Base-by-base conservation (phyloP, 2,888 invertebrate species). In the Fragum whitleyi region DNA sequence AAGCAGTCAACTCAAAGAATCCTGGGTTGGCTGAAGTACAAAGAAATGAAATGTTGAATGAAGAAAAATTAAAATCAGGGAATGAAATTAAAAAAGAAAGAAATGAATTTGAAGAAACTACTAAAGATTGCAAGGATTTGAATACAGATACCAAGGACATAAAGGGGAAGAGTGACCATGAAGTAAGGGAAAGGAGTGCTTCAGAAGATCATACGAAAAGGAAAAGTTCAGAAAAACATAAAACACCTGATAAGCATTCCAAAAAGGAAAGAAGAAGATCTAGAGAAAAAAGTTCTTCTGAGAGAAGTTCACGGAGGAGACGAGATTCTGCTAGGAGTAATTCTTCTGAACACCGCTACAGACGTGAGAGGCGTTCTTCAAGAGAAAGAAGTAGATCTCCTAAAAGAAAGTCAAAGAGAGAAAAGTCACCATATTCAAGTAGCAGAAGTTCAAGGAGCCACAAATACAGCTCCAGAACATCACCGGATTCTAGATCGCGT, bases 361-460 rank as follows among this genome's bases (percentile, higher is more conserved):
- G 53, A 39, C 21, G 59, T 57, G 59, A 69, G 42, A 51, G 28
- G 19, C 62, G 47, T 19, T 39, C 28, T 29, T 62, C 71, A 57
- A 59, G 68, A 68, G 75, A 79, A 36, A 74, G 62, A 68, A 74
- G 29, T n/a, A 57, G 51, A 29, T 65, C 23, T 42, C 53, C 72
- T 32, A 78, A 32, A 53, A 69, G 74, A 59, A 65, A 36, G 23
- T 72, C 74, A 7, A 79, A 73, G 62, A 59, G 57, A 42, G 59
- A 59, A 2, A 39, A 23, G 2, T 29, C 59, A 32, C 59, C 57
- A 11, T 32, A 55, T 55, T 32, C 70, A 14, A 32, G 69, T 70
- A 59, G 72, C 36, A 72, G 72, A 51, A 59, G 29, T 47, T 74
- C 59, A 19, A 57, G 47, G 53, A 26, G 65, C n/a, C 42, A 65